Evolutionary conservation across 2,113 vertebrate genomes (phyloP).

Genomic region (Sarotherodon lohbergeri): DNA sequence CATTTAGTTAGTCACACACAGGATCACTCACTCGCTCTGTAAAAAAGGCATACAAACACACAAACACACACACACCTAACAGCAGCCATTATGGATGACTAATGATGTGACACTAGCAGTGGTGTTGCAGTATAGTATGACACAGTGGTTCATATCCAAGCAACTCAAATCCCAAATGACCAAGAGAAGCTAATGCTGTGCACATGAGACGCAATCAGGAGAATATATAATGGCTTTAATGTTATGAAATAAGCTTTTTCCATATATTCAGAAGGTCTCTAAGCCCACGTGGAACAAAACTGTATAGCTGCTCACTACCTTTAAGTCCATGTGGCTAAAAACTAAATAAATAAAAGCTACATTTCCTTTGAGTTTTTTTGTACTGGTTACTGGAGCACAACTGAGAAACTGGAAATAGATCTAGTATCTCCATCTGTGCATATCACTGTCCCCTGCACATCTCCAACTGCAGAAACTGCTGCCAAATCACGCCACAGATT

Average conservation of each 20-base stretch:
- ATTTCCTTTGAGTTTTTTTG: background rate
- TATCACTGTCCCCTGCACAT: slow-evolving; percentile 44
- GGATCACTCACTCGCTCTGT: background rate
- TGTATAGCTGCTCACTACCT: background rate
- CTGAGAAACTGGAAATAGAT: slow-evolving; percentile 28
- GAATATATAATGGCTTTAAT: background rate
- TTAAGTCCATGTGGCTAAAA: background rate
- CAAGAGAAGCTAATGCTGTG: background rate
- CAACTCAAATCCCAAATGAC: slow-evolving; percentile 41
- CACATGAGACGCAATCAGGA: background rate
- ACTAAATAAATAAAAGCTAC: background rate
- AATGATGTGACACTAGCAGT: background rate
- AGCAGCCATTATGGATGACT: background rate
- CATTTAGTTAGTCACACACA: background rate
- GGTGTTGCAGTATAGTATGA: slow-evolving; percentile 14
- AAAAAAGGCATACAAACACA: background rate
- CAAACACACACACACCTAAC: background rate
- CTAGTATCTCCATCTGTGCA: background rate
- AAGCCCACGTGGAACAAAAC: background rate
- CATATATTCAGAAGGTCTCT: background rate
- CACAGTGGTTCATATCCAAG: slow-evolving; percentile 39
- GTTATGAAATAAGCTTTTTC: background rate
- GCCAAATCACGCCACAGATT: slow-evolving; percentile 40
- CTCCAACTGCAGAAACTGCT: slow-evolving; percentile 21
- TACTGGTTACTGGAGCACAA: slow-evolving; percentile 10